Conservation (phyloP, 2,797 vertebrate genomes). For the Manis javanica region DNA sequence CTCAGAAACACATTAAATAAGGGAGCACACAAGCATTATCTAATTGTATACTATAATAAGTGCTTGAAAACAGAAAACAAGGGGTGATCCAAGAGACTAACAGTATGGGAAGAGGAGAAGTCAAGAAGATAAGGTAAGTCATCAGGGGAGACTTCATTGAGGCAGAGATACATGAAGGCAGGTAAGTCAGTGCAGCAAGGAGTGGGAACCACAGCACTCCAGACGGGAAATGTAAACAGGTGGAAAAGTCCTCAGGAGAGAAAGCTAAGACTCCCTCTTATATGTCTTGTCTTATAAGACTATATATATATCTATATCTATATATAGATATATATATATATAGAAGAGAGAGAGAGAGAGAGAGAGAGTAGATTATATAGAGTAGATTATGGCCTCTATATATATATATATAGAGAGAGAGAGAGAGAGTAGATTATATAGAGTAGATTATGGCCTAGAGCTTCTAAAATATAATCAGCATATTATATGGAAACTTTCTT, state of each 20-base stretch:
- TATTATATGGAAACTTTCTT: background rate
- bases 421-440: too few relatives aligned
- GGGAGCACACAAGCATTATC: background rate
- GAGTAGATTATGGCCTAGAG: background rate
- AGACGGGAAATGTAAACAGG: background rate
- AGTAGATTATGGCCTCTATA: too few relatives aligned
- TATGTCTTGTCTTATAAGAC: background rate
- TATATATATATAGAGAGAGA: background rate
- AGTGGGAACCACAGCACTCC: background rate
- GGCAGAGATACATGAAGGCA: background rate
- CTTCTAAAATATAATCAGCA: background rate
- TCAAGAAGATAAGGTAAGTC: background rate
- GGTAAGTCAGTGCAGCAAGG: background rate
- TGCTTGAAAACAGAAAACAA: background rate
- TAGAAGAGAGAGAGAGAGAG: too few relatives aligned
- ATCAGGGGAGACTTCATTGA: background rate
- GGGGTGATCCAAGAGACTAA: background rate
- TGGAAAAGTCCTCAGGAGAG: background rate
- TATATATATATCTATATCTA: too few relatives aligned
- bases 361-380: too few relatives aligned
- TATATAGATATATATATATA: too few relatives aligned
- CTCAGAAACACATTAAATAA: background rate
- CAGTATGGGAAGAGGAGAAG: background rate
- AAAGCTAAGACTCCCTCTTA: background rate
- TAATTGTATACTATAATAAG: background rate